These are phyloP conservation scores for Esox niger DNA, from an alignment of 2,113 vertebrate genomes.

Conservation along the genomic window DNA sequence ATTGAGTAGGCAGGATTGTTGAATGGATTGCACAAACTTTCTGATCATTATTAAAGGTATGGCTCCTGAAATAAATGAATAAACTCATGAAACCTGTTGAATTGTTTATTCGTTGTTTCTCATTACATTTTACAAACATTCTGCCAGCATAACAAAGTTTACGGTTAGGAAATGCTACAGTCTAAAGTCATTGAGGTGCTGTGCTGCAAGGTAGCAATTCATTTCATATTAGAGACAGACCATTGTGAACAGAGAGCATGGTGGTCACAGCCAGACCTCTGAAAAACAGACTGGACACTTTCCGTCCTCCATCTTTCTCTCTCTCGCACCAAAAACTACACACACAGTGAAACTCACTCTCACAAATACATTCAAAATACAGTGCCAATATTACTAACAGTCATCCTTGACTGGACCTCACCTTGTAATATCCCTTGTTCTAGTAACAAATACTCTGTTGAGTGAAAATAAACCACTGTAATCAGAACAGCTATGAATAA, in stretches of 20 bases:
- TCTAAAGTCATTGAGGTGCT: conserved; percentile 56
- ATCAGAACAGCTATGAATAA: neutral
- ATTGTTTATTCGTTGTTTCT: conserved; percentile 42
- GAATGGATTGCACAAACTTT: no score
- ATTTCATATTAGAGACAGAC: neutral
- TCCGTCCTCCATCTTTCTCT: neutral
- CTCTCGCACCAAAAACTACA: neutral
- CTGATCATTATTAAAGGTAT: no score
- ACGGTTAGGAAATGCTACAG: conserved; percentile 47
- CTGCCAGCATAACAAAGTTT: conserved; percentile 21
- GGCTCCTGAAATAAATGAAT: no score
- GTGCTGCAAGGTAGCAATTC: conserved; percentile 31
- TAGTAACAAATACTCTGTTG: conserved; percentile 33
- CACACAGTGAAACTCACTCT: conserved; percentile 17
- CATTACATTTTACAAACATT: conserved; percentile 54
- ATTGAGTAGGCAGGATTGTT: no score
- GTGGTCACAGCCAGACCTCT: conserved; percentile 35
- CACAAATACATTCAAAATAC: conserved; percentile 10
- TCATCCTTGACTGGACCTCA: conserved; percentile 23
- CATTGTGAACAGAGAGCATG: conserved; percentile 31
- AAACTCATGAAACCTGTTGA: no score
- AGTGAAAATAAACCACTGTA: conserved; percentile 20
- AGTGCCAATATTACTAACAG: conserved; percentile 40
- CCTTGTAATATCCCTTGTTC: neutral
- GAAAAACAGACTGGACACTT: neutral